Evolutionary conservation across 2,888 invertebrate species (phyloP).

Genomic region (Mylabris sibirica): DNA sequence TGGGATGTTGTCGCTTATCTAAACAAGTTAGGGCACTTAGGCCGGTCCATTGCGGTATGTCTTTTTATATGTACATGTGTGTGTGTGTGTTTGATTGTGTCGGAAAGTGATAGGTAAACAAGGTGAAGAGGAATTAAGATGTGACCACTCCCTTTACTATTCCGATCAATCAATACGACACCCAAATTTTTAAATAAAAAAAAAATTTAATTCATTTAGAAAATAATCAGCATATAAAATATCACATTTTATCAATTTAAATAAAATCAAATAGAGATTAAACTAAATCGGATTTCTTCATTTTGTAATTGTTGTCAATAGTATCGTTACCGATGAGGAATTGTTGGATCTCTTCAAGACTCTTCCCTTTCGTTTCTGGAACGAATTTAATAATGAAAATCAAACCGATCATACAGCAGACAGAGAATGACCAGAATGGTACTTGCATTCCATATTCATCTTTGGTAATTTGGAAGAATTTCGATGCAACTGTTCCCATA

Average conservation of each 20-base stretch:
- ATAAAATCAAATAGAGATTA: neutral
- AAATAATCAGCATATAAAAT: constrained; percentile 21
- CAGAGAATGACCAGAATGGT: constrained; percentile 71
- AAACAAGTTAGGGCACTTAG: constrained; percentile 58
- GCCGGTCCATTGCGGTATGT: constrained; percentile 40
- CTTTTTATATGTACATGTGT: constrained; percentile 36
- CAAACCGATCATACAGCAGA: constrained; percentile 68
- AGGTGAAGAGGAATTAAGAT: constrained; percentile 51
- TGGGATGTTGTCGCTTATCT: constrained; percentile 49
- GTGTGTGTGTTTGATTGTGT: constrained; percentile 40
- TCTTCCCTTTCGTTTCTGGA: constrained; percentile 76
- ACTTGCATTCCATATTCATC: constrained; percentile 68
- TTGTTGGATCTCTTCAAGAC: constrained; percentile 72
- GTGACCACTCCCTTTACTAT: constrained; percentile 51
- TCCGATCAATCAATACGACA: constrained; percentile 51
- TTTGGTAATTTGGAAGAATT: constrained; percentile 63
- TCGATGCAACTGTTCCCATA: constrained; percentile 62
- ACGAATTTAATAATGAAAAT: constrained; percentile 68
- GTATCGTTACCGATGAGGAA: constrained; percentile 62
- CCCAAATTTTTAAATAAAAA: constrained; percentile 23
- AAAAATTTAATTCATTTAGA: neutral
- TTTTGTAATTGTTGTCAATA: constrained; percentile 19
- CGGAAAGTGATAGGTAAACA: constrained; percentile 50
- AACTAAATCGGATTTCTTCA: constrained; percentile 23
- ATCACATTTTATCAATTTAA: constrained; percentile 21